Percentiles rank a stretch among this genome's conserved stretches.
Conservation (phyloP, 2,888 invertebrate genomes). For the Idaea biselata region DNA sequence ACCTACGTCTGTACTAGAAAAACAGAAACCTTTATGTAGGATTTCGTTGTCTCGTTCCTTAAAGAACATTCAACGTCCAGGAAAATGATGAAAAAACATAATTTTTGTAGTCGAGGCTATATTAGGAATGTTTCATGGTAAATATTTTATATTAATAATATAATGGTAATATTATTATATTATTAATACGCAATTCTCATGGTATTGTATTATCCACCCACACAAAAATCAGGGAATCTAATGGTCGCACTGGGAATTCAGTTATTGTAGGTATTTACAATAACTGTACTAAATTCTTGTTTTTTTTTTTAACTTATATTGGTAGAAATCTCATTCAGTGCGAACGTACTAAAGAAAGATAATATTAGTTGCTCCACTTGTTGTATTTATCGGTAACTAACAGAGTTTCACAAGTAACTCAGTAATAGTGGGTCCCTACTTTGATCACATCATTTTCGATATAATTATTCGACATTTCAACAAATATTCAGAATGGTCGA, state of each 20-base stretch:
- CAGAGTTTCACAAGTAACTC: not conserved
- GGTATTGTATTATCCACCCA: too few relatives aligned
- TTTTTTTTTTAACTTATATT: not conserved
- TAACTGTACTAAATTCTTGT: not conserved
- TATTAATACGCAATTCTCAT: too few relatives aligned
- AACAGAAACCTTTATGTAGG: not conserved
- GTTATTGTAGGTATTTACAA: too few relatives aligned
- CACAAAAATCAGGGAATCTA: too few relatives aligned
- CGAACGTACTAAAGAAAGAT: not conserved
- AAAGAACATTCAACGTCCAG: too few relatives aligned
- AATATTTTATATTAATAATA: too few relatives aligned
- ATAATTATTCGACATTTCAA: slow-evolving; percentile 7
- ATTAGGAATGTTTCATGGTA: too few relatives aligned
- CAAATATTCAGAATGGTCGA: slow-evolving; percentile 24
- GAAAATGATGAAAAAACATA: too few relatives aligned
- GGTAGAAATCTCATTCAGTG: not conserved
- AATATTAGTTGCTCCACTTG: not conserved
- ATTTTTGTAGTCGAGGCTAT: too few relatives aligned
- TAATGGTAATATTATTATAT: too few relatives aligned
- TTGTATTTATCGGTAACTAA: not conserved
- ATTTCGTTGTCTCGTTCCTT: too few relatives aligned
- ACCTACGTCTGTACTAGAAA: not conserved
- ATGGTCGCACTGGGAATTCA: too few relatives aligned
- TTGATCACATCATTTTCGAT: slow-evolving; percentile 1
- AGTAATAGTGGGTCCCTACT: not conserved